phyloP scores from a whole-genome alignment of 2,113 vertebrate genomes.

The Seriola rivoliana region DNA sequence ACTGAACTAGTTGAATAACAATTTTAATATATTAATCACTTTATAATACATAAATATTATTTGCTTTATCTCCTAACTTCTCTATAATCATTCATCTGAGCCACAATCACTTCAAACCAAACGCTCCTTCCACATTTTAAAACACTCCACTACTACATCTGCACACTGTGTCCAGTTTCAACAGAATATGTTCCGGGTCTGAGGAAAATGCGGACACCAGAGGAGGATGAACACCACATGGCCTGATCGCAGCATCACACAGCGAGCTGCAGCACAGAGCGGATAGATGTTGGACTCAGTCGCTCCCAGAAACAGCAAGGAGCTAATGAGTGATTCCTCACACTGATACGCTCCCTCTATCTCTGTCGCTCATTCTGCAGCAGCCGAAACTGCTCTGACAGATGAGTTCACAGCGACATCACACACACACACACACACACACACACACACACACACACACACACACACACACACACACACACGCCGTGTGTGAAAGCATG shows the following conservation, averaged over 20 bases:
- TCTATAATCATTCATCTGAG: background rate
- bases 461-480: background rate
- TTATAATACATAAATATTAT: too few relatives aligned
- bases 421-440: background rate
- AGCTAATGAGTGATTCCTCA: slow-evolving; percentile 18
- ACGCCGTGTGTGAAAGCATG: slow-evolving; percentile 19
- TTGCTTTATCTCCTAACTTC: background rate
- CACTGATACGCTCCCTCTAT: background rate
- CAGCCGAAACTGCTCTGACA: slow-evolving; percentile 7
- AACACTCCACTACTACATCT: background rate
- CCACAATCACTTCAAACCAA: background rate
- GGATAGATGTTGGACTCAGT: background rate
- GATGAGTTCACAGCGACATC: slow-evolving; percentile 28
- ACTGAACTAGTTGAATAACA: background rate
- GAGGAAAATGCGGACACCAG: slow-evolving; percentile 2
- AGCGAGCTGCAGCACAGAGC: background rate
- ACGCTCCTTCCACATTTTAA: background rate
- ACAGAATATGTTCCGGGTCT: background rate
- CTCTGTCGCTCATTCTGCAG: background rate
- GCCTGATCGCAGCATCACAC: slow-evolving; percentile 43
- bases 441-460: slow-evolving; percentile 5
- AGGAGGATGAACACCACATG: slow-evolving; percentile 52
- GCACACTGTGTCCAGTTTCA: slow-evolving; percentile 6
- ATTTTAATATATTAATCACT: background rate
- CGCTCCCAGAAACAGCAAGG: background rate